Evolutionary conservation across 2,113 vertebrate genomes (phyloP).

Genomic region (Erythrocebus patas): DNA sequence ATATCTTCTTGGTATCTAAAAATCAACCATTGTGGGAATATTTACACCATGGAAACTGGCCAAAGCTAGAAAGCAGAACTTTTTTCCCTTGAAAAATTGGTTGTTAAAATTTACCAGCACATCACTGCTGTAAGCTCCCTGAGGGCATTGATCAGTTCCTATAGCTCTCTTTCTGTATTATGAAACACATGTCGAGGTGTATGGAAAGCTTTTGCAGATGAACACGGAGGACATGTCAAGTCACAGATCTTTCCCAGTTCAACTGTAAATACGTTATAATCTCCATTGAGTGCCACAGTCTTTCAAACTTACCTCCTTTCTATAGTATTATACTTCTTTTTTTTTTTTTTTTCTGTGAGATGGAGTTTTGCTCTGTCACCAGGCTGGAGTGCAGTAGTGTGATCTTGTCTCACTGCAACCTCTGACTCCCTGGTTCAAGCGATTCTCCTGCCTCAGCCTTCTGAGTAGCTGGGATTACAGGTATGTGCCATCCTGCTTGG

Average conservation of each 20-base stretch:
- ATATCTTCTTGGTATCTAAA: background rate
- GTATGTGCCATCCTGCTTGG: no score
- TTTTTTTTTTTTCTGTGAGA: no score
- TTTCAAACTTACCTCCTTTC: background rate
- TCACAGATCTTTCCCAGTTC: background rate
- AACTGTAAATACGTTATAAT: background rate
- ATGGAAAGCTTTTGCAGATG: background rate
- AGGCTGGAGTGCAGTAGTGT: no score
- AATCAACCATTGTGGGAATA: background rate
- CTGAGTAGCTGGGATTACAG: no score
- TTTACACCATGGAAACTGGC: background rate
- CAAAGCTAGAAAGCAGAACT: background rate
- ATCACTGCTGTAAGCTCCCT: background rate
- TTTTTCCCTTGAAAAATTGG: background rate
- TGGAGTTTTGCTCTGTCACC: no score
- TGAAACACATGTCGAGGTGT: background rate
- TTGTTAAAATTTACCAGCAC: background rate
- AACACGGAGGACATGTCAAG: background rate
- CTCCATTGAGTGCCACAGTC: background rate
- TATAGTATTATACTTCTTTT: background rate
- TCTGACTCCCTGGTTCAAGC: no score
- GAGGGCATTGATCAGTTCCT: background rate
- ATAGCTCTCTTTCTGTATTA: background rate
- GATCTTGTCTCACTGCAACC: no score
- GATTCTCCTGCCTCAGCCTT: no score